A percentile compares a stretch with the other conserved stretches of the same genome.
phyloP scores from a whole-genome alignment of 2,888 invertebrate species.

The Geotrupes spiniger region DNA sequence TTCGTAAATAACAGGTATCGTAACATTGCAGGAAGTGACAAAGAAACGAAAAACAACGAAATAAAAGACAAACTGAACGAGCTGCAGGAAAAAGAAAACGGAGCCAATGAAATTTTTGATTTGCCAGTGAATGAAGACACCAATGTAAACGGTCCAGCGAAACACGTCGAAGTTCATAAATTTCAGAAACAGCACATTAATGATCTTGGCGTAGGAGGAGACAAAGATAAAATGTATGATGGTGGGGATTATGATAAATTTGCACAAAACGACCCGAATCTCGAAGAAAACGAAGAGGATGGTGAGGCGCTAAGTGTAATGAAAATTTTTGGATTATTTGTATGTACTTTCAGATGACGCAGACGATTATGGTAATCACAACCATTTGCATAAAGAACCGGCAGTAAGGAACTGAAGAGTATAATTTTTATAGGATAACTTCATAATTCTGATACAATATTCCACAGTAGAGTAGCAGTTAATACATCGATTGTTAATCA shows the following conservation, averaged over 20 bases:
- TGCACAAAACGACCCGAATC: constrained; percentile 33
- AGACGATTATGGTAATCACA: constrained; percentile 51
- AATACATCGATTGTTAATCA: no score
- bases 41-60: constrained; percentile 43
- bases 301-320: constrained; percentile 42
- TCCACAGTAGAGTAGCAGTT: constrained; percentile 2
- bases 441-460: not conserved
- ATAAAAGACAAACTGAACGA: constrained; percentile 26
- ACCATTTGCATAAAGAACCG: constrained; percentile 51
- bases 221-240: constrained; percentile 36
- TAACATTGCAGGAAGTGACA: constrained; percentile 38
- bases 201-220: constrained; percentile 28
- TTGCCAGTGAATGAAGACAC: constrained; percentile 26
- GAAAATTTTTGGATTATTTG: constrained; percentile 8
- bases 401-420: constrained; percentile 50
- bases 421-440: not conserved
- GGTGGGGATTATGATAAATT: constrained; percentile 37
- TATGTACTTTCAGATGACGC: constrained; percentile 49
- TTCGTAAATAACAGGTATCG: constrained; percentile 21
- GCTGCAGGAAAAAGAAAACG: constrained; percentile 41
- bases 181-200: constrained; percentile 33
- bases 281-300: constrained; percentile 47
- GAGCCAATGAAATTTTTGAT: constrained; percentile 44
- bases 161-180: constrained; percentile 14
- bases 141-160: constrained; percentile 13